Base-by-base conservation (phyloP, 2,797 vertebrate species). In the Mus spretus region DNA sequence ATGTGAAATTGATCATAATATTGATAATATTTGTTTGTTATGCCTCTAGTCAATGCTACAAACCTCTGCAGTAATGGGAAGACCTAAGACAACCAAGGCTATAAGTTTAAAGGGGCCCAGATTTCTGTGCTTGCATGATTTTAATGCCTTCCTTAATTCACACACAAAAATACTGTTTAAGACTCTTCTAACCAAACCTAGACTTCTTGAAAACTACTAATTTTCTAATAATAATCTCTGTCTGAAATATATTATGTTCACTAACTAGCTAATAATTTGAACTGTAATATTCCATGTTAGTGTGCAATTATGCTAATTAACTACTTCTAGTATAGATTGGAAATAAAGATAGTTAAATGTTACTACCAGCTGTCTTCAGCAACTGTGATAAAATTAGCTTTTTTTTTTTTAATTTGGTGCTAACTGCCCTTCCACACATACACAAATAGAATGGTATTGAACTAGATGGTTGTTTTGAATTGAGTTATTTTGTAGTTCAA, bases 261-360 rank as follows among this genome's bases (percentile, higher is more conserved):
- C 34, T 93, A 89, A 55, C 59, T 50, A 82, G 13, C 5, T 75
- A 93, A 55, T 95, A 87, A 87, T 75, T 85, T 95, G 44, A 89
- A 82, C 20, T 91, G 53, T n/a, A 91, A 93, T 91, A 93, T 91
- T 22, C 6, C n/a, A 93, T 77, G 88, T 82, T 67, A 61, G 24
- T 83, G 47, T 83, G 13, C 47, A 65, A 61, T 83, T 65, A 83
- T 87, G 70, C 19, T 90, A 79, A 75, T 90, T 94, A 92, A 91
- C 61, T 26, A 53, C 34, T 53, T 82, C 53, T 86, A 63, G 34
- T 55, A 57, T 65, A 57, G 37, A 85, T 34, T 78, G 12, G 57
- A 75, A 44, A 89, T 94, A 90, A 91, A 93, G 47, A n/a, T 87
- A 67, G 24, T 47, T 84, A 80, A 94, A 72, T 82, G n/a, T 11